Conservation (phyloP, 2,888 invertebrate species). For the Megastigmus dorsalis region DNA sequence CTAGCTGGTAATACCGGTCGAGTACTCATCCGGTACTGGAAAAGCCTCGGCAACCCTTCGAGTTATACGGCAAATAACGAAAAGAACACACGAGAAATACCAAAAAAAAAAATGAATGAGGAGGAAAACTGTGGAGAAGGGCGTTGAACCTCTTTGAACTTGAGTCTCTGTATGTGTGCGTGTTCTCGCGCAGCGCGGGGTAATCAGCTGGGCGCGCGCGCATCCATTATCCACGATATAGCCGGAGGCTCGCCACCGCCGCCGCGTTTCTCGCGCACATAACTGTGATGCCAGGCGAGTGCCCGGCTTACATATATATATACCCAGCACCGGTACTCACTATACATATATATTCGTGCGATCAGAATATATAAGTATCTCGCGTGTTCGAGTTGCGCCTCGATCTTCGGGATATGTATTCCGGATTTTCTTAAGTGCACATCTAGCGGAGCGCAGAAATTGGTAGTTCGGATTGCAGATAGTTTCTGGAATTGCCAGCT, state of each 20-base stretch:
- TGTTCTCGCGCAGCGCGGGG: background rate
- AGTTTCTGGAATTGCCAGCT: too few species aligned
- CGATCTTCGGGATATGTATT: too few species aligned
- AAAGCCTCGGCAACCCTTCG: too few species aligned
- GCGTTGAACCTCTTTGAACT: constrained; percentile 59
- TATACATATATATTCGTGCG: too few species aligned
- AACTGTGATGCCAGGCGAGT: constrained; percentile 13
- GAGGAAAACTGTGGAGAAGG: constrained; percentile 31
- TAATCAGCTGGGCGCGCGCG: constrained; percentile 44
- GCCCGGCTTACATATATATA: background rate
- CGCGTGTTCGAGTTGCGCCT: too few species aligned
- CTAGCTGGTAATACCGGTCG: too few species aligned
- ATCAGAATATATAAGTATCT: too few species aligned
- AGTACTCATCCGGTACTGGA: too few species aligned
- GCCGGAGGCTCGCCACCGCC: background rate
- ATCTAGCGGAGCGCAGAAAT: too few species aligned
- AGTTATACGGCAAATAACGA: background rate
- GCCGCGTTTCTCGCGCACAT: background rate
- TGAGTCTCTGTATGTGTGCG: constrained; percentile 2
- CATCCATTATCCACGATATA: constrained; percentile 42
- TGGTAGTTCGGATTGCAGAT: too few species aligned
- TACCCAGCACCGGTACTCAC: background rate
- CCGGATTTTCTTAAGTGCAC: too few species aligned
- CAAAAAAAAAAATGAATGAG: background rate
- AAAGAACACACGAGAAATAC: background rate